Evolutionary conservation across 2,113 vertebrate species (phyloP), one percentile per base, ranked within the genome.

Genomic region (Zootoca vivipara): DNA sequence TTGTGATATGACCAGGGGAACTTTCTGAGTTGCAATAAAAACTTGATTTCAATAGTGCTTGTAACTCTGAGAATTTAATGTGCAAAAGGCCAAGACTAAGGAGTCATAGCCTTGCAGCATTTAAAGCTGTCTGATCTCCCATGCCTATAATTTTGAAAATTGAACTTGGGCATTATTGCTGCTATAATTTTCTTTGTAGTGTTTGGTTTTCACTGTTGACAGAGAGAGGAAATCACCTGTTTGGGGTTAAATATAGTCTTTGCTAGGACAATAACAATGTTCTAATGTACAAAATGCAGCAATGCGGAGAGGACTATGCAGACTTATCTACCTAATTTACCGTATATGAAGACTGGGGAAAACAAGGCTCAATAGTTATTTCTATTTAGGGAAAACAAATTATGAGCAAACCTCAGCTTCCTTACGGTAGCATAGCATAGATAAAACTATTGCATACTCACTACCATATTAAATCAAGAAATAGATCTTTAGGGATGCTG

Each of bases 301-400:
- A n/a, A n/a, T 83, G 79, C 9, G n/a, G 56, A 70, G 18, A 83
- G 42, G 18, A 38, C 62, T 5, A 10, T 38, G 5, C 4, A 90
- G 35, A 30, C 67, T 85, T 70, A 83, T 52, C 46, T 85, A 52
- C 38, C 33, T 1, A 85, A 89, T 87, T 88, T 87, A 73, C 0
- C 1, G 78, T 65, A 80, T 5, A 0, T 70, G 70, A 89, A 78
- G 64, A 67, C 0, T 62, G 40, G 64, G 12, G 16, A 26, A 56
- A 86, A 33, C 24, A 8, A 73, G 22, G 35, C 52, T 22, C 26
- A 87, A 81, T 42, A n/a, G 56, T 33, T 87, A 65, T 64, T 87
- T 82, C 70, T 67, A 82, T 81, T 75, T 64, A 46, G 30, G 62
- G 67, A 62, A 82, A 87, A 46, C 69, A 75, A 87, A 87, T 87